Base-by-base conservation (phyloP, 2,888 invertebrate species). In the Myopa tessellatipennis region DNA sequence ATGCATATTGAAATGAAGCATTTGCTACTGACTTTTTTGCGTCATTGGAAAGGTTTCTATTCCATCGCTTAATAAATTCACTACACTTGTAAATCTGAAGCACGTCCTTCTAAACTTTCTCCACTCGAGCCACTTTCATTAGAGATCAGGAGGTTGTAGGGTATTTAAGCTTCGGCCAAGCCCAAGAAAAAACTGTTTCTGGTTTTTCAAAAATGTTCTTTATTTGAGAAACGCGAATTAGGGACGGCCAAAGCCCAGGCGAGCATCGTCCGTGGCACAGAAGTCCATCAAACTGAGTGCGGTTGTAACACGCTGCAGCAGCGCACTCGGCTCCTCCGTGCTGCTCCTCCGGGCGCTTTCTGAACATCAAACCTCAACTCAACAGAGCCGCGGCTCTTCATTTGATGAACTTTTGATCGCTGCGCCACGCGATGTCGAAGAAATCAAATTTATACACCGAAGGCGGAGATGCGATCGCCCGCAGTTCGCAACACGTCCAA, bases 341-440 rank as follows among this genome's bases (percentile, higher is more conserved):
- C 38, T 60, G 63, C 40, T 74, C 61, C 55, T 69, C 69, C 55
- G 69, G 74, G 58, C 68, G 69, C 63, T 69, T 60, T 26, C 18
- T 60, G 60, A 12, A 26, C 36, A 36, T 34, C 65, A 38, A 34
- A 2, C 26, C 40, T 16, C 45, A 38, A 68, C n/a, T 68, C 16
- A 68, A 68, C 36, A 16, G 45, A 16, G 45, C 68, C 40, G 16
- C 45, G 18, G 40, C 26, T 69, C 70, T 34, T 63, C 67, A 36
- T 68, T 74, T 78, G 74, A 75, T 75, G 65, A 65, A 36, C 52
- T 74, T 71, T 74, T 76, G 71, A 76, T 76, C 71, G 38, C 58
- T 65, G 70, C 76, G 65, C 71, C 71, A 63, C 38, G 76, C 65
- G 18, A 65, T 71, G 76, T 76, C 70, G 71, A 26, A 52, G 61